Base-by-base conservation (phyloP, 2,888 invertebrate species). In the Apodemia hepburni region DNA sequence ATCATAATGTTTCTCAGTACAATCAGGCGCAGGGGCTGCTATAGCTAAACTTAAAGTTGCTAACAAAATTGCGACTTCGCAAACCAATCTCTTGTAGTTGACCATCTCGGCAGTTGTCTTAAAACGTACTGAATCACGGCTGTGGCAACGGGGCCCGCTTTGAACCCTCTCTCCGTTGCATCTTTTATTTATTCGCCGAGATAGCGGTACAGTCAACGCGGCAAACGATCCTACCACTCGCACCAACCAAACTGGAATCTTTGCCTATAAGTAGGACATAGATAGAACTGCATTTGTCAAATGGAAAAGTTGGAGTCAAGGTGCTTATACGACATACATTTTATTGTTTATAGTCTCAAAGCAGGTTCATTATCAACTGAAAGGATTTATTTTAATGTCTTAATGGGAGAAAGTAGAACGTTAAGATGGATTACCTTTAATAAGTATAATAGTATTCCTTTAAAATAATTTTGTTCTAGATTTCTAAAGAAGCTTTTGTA, bases 141-240 rank as follows among this genome's bases (percentile, higher is more conserved):
- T 45, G n/a, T 45, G 71, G 73, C 73, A 74, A 76, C 77, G 73
- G 77, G 76, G 73, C 73, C 84, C 82, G 83, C 86, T 87, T 80
- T 89, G 88, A 85, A 80, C 73, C 80, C 82, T 72, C 76, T 83
- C 85, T 75, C 81, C 78, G 79, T 71, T 85, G 87, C 87, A 87
- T 88, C 89, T 89, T 87, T 89, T 90, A 90, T 90, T 88, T 90
- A 89, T 88, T 88, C 77, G 81, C 84, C 72, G 79, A 86, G 84
- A 89, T 90, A 91, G 91, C 91, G 90, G 90, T 90, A 89, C 82
- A 84, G 78, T 74, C 75, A 76, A 75, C 76, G 54, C 45, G 80
- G 77, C 68, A 72, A 74, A 70, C 70, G 66, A 66, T 68, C 69
- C 72, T 70, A 80, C 80, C 79, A 81, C 80, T 73, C 70, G 77